Evolutionary conservation across 2,113 vertebrate species (phyloP).

Genomic region (Galemys pyrenaicus): DNA sequence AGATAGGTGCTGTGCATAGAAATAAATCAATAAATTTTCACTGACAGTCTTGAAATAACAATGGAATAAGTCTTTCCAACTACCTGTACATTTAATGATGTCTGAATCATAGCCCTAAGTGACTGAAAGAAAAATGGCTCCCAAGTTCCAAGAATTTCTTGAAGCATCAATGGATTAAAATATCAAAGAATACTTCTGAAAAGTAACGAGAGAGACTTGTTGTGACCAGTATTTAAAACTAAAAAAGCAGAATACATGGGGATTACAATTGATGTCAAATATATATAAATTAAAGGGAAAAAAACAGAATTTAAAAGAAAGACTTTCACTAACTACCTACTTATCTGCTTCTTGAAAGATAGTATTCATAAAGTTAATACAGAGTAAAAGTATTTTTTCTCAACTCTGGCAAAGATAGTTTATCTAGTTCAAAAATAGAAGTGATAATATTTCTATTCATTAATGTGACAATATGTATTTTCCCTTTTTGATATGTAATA

Average conservation of each 20-base stretch:
- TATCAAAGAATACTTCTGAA: background rate
- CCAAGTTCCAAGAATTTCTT: background rate
- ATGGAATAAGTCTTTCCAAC: background rate
- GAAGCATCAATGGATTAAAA: background rate
- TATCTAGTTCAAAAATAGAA: conserved; percentile 26
- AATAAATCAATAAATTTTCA: background rate
- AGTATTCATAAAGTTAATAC: conserved; percentile 24
- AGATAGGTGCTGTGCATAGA: background rate
- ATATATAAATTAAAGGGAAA: no score
- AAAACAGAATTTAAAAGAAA: no score
- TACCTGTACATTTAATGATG: background rate
- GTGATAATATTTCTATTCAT: background rate
- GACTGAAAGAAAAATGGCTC: background rate
- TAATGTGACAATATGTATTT: background rate
- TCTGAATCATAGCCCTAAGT: background rate
- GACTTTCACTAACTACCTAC: background rate
- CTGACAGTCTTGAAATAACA: background rate
- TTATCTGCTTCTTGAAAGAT: background rate
- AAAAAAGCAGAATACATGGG: no score
- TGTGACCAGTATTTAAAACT: background rate
- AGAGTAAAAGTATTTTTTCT: background rate
- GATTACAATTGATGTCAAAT: no score
- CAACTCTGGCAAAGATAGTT: background rate
- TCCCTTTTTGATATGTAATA: background rate
- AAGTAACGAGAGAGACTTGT: background rate